Conservation (phyloP, 2,797 vertebrate genomes). For the Gallirallus australis region DNA sequence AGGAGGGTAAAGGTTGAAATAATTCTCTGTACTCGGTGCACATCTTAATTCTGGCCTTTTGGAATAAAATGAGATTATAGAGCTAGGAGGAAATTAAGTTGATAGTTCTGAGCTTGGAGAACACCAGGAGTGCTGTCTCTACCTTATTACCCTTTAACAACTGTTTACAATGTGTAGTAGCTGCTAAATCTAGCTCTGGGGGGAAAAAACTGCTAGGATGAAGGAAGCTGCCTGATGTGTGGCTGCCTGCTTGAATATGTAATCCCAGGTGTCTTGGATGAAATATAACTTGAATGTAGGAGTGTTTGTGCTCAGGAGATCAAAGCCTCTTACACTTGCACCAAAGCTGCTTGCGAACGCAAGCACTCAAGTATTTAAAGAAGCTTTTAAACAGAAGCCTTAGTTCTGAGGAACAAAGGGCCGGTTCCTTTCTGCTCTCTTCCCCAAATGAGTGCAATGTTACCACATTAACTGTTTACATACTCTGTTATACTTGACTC, state of each 20-base stretch:
- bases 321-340: neutral
- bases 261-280: neutral
- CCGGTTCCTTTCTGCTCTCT: neutral
- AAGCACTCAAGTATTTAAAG: neutral
- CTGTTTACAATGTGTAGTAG: neutral
- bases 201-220: neutral
- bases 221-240: neutral
- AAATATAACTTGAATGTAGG: neutral
- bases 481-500: slow-evolving; percentile 8
- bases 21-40: neutral
- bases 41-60: neutral
- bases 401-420: neutral
- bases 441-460: slow-evolving; percentile 1
- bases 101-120: neutral
- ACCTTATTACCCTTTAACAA: neutral
- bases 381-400: neutral
- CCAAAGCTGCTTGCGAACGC: neutral
- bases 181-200: neutral
- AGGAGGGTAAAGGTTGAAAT: neutral
- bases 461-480: slow-evolving; percentile 19
- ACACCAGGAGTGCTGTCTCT: neutral
- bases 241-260: neutral
- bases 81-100: neutral
- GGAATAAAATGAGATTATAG: neutral
- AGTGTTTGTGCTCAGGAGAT: neutral